Conservation (phyloP, 2,113 vertebrate genomes). For the Phasianus colchicus region DNA sequence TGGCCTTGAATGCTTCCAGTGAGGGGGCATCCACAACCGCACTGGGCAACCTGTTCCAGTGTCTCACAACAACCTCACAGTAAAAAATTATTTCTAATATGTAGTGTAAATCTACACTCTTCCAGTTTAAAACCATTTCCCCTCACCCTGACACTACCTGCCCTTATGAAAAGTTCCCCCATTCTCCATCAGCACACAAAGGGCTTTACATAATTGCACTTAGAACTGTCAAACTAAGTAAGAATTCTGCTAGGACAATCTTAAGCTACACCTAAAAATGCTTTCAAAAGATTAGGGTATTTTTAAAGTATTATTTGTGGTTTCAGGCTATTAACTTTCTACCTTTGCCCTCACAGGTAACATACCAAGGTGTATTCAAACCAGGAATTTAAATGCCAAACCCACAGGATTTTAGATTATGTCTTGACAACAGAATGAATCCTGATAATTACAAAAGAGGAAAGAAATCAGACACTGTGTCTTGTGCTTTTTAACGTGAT, state of each 20-base stretch:
- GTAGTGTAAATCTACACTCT: no score
- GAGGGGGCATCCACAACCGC: no score
- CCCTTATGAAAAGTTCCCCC: no score
- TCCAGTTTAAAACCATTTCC: no score
- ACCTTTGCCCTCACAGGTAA: background rate
- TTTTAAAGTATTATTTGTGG: background rate
- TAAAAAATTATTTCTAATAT: no score
- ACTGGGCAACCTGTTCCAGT: no score
- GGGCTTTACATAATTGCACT: conserved; percentile 13
- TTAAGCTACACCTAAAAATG: background rate
- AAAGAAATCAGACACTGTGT: background rate
- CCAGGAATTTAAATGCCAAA: background rate
- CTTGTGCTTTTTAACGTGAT: background rate
- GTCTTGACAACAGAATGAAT: background rate
- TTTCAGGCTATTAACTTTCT: background rate
- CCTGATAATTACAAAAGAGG: background rate
- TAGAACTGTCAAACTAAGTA: conserved; percentile 34
- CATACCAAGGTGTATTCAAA: background rate
- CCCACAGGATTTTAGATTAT: background rate
- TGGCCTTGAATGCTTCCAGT: no score
- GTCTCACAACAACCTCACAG: no score
- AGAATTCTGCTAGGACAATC: background rate
- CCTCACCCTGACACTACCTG: no score
- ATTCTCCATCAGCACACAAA: background rate
- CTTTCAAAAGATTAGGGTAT: conserved; percentile 9